These are phyloP conservation scores for Scalopus aquaticus DNA, from an alignment of 2,113 vertebrate species.

Conservation along the genomic window DNA sequence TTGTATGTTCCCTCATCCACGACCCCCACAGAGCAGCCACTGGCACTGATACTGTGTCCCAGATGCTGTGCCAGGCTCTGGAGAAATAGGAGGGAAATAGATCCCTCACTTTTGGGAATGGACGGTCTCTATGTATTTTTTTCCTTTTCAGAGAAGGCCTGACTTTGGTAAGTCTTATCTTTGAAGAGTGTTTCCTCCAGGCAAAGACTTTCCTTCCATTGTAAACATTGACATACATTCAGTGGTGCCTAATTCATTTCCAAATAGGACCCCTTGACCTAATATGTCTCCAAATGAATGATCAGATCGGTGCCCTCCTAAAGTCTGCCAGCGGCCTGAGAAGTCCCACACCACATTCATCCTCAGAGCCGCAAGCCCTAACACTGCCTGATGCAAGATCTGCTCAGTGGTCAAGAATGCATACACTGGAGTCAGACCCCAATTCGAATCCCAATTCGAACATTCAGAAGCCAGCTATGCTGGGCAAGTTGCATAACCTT, in stretches of 20 bases:
- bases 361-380: neutral
- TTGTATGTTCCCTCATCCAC: neutral
- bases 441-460: neutral
- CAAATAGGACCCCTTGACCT: neutral
- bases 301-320: neutral
- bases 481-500: neutral
- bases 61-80: neutral
- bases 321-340: neutral
- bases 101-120: neutral
- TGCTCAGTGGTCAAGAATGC: neutral
- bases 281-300: neutral
- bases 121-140: neutral
- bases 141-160: slow-evolving; percentile 54
- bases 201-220: neutral
- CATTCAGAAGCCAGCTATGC: neutral
- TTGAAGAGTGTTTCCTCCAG: neutral
- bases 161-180: slow-evolving; percentile 67
- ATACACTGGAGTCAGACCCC: neutral
- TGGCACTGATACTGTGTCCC: neutral
- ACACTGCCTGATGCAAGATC: neutral
- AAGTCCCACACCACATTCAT: neutral
- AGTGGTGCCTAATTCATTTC: slow-evolving; percentile 1
- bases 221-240: slow-evolving; percentile 1
- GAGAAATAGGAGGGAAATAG: neutral
- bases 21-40: too few relatives aligned